A percentile compares a stretch with the other conserved stretches of the same genome.
Evolutionary conservation across 2,113 vertebrate species (phyloP).

Genomic region (Anolis sagrei): DNA sequence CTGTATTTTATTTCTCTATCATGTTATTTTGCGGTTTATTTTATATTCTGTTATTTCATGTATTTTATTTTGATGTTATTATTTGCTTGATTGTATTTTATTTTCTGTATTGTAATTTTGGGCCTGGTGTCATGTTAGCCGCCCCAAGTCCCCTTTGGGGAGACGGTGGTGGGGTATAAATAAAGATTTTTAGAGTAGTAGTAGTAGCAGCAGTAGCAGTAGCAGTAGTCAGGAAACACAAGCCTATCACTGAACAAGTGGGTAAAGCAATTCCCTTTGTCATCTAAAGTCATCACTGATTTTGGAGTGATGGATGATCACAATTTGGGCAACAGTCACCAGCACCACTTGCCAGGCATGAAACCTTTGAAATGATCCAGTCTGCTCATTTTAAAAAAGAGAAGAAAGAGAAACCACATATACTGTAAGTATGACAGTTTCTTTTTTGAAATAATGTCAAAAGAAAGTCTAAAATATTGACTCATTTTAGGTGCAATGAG

Average conservation of each 20-base stretch:
- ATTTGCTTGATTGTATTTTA: no score
- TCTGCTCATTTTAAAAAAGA: slow-evolving; percentile 14
- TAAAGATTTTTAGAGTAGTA: no score
- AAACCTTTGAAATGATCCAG: background rate
- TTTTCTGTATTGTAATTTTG: no score
- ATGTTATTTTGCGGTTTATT: no score
- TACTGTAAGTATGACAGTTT: background rate
- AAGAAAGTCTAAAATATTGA: slow-evolving; percentile 6
- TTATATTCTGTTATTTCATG: no score
- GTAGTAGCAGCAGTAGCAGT: no score
- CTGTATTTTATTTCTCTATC: no score
- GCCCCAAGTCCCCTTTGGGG: no score
- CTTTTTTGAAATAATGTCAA: background rate
- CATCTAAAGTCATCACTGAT: background rate
- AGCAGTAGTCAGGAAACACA: background rate
- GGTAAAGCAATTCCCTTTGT: background rate
- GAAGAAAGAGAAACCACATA: background rate
- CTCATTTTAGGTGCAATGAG: slow-evolving; percentile 3
- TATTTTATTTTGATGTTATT: no score
- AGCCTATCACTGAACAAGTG: background rate
- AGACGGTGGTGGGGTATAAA: no score
- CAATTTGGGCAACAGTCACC: background rate
- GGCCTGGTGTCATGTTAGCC: no score
- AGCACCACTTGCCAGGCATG: background rate
- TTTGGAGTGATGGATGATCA: background rate